Evolutionary conservation across 2,888 invertebrate species (phyloP).

Genomic region (Andrena hattorfiana): DNA sequence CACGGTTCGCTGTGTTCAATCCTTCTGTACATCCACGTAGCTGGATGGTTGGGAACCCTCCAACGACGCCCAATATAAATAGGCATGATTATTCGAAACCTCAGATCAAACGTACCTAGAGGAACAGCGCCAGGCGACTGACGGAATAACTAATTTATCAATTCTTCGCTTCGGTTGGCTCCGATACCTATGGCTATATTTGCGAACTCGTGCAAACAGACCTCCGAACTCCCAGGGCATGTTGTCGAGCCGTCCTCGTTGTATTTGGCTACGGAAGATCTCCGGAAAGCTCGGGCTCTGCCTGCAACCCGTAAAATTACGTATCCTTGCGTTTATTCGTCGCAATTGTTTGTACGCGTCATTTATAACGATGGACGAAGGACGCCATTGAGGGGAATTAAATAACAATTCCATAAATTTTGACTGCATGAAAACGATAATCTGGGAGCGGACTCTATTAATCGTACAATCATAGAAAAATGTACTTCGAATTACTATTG

Average conservation of each 20-base stretch:
- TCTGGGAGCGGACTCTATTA: background rate
- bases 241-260: constrained; percentile 63
- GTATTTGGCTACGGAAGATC: constrained; percentile 65
- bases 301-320: constrained; percentile 39
- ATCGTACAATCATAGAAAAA: background rate
- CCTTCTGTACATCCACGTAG: background rate
- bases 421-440: background rate
- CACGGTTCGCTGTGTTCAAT: background rate
- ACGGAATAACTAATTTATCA: constrained; percentile 85
- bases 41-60: constrained; percentile 32
- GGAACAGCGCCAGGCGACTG: constrained; percentile 76
- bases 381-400: background rate
- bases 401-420: background rate
- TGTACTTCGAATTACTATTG: background rate
- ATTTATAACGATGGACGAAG: background rate
- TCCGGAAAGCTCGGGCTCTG: constrained; percentile 53
- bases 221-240: constrained; percentile 70
- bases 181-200: constrained; percentile 82
- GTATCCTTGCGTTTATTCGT: constrained; percentile 37
- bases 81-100: constrained; percentile 74
- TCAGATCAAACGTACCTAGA: constrained; percentile 79
- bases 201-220: constrained; percentile 82
- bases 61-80: constrained; percentile 67
- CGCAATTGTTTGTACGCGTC: constrained; percentile 2
- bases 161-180: constrained; percentile 84